Percentiles rank a stretch among this genome's conserved stretches.
Conservation (phyloP, 2,888 invertebrate species). For the Balanococcus diminutus region DNA sequence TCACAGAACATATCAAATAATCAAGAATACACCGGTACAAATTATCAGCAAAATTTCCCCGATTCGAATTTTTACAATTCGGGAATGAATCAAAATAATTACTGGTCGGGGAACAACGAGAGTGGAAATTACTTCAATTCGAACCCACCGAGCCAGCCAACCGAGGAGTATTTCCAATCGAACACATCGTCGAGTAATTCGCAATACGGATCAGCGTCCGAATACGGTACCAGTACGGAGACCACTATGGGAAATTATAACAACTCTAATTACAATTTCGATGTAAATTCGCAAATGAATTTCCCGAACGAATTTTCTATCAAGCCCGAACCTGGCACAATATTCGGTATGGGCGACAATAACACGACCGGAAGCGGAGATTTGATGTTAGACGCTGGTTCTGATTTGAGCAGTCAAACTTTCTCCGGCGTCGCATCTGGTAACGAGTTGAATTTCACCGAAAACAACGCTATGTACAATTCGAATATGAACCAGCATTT, state of each 20-base stretch:
- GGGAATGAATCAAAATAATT: slow-evolving; percentile 24
- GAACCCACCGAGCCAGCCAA: not conserved
- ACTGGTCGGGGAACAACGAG: slow-evolving; percentile 38
- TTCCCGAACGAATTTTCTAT: not conserved
- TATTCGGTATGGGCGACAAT: not conserved
- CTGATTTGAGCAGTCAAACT: not conserved
- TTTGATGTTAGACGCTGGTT: not conserved
- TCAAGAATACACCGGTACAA: slow-evolving; percentile 2
- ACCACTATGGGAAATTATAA: not conserved
- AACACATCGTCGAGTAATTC: not conserved
- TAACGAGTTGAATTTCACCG: not conserved
- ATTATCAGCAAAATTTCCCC: slow-evolving; percentile 42
- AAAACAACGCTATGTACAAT: not conserved
- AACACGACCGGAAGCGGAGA: not conserved
- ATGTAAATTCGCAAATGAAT: slow-evolving; percentile 32
- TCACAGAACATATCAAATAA: not conserved
- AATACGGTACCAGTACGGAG: not conserved
- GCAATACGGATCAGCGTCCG: not conserved
- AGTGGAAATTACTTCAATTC: slow-evolving; percentile 15
- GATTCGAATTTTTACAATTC: slow-evolving; percentile 37
- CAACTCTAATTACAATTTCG: slow-evolving; percentile 38
- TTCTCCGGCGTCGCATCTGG: not conserved
- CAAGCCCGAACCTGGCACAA: not conserved
- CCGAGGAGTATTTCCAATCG: slow-evolving; percentile 15
- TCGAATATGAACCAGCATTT: not conserved